Evolutionary conservation across 2,888 invertebrate species (phyloP).

Genomic region (Smittia aterrima): DNA sequence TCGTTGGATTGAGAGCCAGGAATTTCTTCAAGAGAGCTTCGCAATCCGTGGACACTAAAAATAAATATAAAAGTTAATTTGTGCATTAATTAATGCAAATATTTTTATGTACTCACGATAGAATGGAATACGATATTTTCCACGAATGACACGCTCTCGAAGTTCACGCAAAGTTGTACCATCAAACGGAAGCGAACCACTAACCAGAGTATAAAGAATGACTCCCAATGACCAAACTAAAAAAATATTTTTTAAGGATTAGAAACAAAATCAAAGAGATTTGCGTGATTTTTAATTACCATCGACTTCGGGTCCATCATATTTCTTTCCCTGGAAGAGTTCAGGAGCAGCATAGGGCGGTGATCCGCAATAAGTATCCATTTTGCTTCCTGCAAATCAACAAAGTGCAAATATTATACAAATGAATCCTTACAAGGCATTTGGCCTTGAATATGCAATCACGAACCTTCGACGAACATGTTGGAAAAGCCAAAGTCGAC

Average conservation of each 20-base stretch:
- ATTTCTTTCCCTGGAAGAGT: slow-evolving; percentile 36
- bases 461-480: slow-evolving; percentile 32
- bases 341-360: slow-evolving; percentile 40
- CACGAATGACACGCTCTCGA: slow-evolving; percentile 36
- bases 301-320: slow-evolving; percentile 40
- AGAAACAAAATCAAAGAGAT: not conserved
- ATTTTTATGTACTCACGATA: slow-evolving; percentile 37
- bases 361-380: slow-evolving; percentile 40
- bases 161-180: slow-evolving; percentile 35
- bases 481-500: slow-evolving; percentile 40
- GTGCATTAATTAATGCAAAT: no score
- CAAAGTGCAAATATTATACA: not conserved
- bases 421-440: slow-evolving; percentile 21
- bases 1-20: slow-evolving; percentile 33
- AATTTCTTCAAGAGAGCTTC: slow-evolving; percentile 37
- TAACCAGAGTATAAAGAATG: slow-evolving; percentile 36
- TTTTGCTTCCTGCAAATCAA: slow-evolving; percentile 19
- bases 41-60: slow-evolving; percentile 35
- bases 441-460: not conserved
- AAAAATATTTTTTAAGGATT: not conserved
- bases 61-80: not conserved
- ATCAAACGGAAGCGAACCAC: slow-evolving; percentile 39
- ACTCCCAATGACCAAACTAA: slow-evolving; percentile 41
- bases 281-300: not conserved
- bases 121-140: slow-evolving; percentile 41